Evolutionary conservation across 2,113 vertebrate species (phyloP).

Genomic region (Saguinus midas): DNA sequence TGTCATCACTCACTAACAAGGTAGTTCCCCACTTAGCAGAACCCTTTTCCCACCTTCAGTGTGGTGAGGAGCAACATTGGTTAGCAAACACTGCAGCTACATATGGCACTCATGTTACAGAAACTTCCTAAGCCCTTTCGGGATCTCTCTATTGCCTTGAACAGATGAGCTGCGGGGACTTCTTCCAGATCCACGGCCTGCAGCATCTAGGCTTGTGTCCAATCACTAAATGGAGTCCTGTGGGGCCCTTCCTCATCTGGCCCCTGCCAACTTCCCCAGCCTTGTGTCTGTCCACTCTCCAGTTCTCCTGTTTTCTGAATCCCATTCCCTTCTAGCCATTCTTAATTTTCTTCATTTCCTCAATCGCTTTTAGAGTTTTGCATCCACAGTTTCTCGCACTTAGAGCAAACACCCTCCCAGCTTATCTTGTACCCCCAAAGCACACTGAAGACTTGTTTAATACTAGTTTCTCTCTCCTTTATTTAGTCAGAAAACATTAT

Average conservation of each 20-base stretch:
- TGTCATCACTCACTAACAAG: not conserved
- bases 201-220: conserved; percentile 13
- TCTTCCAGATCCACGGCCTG: not conserved
- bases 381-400: not conserved
- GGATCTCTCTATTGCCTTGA: not conserved
- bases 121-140: not conserved
- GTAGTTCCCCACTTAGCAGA: not conserved
- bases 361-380: not conserved
- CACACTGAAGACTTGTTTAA: not conserved
- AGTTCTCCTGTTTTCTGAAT: not conserved
- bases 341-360: not conserved
- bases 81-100: not conserved
- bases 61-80: not conserved
- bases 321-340: not conserved
- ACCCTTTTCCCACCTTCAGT: not conserved
- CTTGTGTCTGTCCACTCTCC: not conserved
- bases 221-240: not conserved
- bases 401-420: not conserved
- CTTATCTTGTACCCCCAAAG: not conserved
- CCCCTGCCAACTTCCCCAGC: not conserved
- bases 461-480: not conserved
- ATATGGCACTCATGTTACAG: not conserved
- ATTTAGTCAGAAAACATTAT: not conserved
- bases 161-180: conserved; percentile 35
- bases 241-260: not conserved